phyloP scores from a whole-genome alignment of 64 coral and sea anemone genomes.

The Orbicella faveolata region DNA sequence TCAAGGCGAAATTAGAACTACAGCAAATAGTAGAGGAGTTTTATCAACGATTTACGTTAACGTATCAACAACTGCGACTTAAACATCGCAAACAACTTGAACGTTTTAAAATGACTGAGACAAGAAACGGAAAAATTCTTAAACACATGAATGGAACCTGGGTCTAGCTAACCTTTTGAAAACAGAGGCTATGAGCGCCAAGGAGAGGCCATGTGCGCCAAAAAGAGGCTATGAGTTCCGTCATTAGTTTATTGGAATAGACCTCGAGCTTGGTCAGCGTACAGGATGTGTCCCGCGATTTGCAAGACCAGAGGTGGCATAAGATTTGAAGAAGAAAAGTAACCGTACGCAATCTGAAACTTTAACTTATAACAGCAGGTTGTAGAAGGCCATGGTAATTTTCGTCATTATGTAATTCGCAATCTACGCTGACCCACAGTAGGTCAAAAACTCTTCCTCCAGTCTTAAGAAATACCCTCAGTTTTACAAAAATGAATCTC shows the following conservation, averaged over 20 bases:
- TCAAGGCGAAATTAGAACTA: conserved; percentile 30
- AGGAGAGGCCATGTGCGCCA: neutral
- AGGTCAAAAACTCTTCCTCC: too few relatives aligned
- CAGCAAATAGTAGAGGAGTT: conserved; percentile 34
- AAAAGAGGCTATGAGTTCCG: neutral
- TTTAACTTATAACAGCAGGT: too few relatives aligned
- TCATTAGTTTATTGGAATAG: neutral
- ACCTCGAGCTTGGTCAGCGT: neutral
- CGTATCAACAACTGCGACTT: conserved; percentile 11
- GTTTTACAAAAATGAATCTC: too few relatives aligned
- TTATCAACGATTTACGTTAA: conserved; percentile 27
- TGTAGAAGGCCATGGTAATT: too few relatives aligned
- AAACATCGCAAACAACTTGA: conserved; percentile 46
- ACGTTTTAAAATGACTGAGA: neutral
- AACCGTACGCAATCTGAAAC: too few relatives aligned
- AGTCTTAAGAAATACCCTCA: too few relatives aligned
- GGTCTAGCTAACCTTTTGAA: conserved; percentile 1
- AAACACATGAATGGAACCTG: neutral
- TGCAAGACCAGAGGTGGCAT: too few relatives aligned
- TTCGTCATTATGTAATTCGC: too few relatives aligned
- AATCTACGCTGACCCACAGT: too few relatives aligned
- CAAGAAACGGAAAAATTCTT: neutral
- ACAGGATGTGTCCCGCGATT: neutral
- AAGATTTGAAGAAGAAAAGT: neutral
- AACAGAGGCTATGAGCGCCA: neutral